Conservation (phyloP, 2,797 vertebrate species). For the Aldrovandia affinis region DNA sequence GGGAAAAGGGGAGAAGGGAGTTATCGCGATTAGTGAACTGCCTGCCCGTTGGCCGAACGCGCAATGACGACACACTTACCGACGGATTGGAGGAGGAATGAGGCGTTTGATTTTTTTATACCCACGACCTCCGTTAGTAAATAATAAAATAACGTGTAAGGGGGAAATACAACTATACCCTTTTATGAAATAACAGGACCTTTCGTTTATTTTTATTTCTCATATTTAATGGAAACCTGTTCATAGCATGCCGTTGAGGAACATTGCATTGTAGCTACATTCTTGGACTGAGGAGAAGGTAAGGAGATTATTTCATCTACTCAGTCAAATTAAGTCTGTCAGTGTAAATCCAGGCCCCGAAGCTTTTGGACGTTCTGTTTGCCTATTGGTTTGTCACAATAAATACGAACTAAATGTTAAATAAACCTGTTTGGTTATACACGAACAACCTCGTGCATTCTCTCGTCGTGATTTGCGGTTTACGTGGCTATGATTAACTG, state of each 20-base stretch:
- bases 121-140: conserved; percentile 24
- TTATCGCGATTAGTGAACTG: background rate
- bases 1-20: background rate
- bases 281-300: conserved; percentile 41
- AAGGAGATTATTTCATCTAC: conserved; percentile 50
- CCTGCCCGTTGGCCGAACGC: conserved; percentile 30
- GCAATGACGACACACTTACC: background rate
- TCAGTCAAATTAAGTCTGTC: conserved; percentile 26
- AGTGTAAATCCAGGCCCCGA: conserved; percentile 22
- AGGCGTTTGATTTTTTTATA: conserved; percentile 11
- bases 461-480: background rate
- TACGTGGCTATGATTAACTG: background rate
- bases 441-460: background rate
- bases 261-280: conserved; percentile 25
- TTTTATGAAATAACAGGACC: background rate
- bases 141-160: conserved; percentile 12
- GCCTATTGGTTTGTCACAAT: background rate
- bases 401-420: background rate
- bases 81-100: conserved; percentile 10
- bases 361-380: conserved; percentile 7
- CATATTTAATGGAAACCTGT: background rate
- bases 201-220: no score
- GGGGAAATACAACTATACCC: background rate
- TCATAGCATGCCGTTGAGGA: background rate
- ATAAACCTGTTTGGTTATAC: background rate